Conservation (phyloP, 2,888 invertebrate genomes). For the Capitulum mitella region DNA sequence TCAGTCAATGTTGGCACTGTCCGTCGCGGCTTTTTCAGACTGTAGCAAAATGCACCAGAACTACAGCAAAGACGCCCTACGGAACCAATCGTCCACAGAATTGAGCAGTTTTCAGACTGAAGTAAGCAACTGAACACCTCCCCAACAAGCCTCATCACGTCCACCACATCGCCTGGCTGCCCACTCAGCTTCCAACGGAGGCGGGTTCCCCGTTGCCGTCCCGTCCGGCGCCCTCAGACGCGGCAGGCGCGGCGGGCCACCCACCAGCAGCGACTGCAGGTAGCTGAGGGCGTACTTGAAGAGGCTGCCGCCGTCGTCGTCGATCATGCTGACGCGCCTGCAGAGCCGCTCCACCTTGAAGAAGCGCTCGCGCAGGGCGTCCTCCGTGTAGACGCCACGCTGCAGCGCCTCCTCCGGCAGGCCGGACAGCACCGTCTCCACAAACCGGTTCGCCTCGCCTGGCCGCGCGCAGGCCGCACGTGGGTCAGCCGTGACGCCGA, state of each 20-base stretch:
- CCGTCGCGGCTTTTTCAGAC: too few species aligned
- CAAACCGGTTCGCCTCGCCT: slow-evolving; percentile 59
- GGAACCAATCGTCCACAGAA: too few species aligned
- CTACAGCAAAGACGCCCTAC: too few species aligned
- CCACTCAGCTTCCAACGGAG: too few species aligned
- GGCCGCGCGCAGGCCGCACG: slow-evolving; percentile 35
- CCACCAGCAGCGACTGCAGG: slow-evolving; percentile 80
- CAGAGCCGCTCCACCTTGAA: slow-evolving; percentile 65
- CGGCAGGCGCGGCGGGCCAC: too few species aligned
- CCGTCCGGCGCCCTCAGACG: slow-evolving; percentile 32
- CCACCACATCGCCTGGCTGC: background rate
- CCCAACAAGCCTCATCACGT: too few species aligned
- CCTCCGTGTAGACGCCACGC: slow-evolving; percentile 81
- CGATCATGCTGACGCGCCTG: slow-evolving; percentile 73
- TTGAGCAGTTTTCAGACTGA: too few species aligned
- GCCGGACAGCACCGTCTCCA: slow-evolving; percentile 64
- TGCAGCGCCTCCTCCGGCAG: slow-evolving; percentile 68
- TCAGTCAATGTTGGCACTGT: too few species aligned
- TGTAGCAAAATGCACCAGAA: too few species aligned
- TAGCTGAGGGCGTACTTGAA: slow-evolving; percentile 54
- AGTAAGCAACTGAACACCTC: too few species aligned
- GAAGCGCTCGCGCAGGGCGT: slow-evolving; percentile 75
- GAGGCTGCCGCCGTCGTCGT: slow-evolving; percentile 76
- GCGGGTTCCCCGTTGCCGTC: background rate
- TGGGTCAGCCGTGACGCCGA: too few species aligned